Evolutionary conservation across 2,797 vertebrate genomes (phyloP), one percentile per base, ranked within the genome.

Genomic region (Xiphophorus birchmanni): DNA sequence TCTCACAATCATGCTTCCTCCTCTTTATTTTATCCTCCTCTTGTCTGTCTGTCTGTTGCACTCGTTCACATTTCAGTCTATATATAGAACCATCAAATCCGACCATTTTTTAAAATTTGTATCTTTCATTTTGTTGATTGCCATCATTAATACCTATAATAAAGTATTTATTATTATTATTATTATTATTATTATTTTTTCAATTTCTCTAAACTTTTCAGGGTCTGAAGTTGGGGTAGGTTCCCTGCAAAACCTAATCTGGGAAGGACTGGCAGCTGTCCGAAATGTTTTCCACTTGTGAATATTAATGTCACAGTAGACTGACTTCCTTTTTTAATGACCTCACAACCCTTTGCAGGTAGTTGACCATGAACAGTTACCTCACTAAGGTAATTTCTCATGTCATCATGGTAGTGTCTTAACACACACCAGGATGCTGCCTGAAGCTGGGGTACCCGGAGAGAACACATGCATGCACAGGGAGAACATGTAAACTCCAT

Each of bases 1-100:
- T 21, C 42, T 79, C 26, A 79, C 32, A 88, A 73, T 78, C 75
- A 81, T 63, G 15, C 48, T 23, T 80, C 74, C 72, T 47, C 45
- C 73, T 1, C 12, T 58, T 23, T 60, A 67, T 48, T 76, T 18
- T 58, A 40, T 79, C 29, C 56, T 54, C 5, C 1, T 35, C 37
- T 32, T 17, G 21, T 74, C 32, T n/a, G 15, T 73, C 32, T 78
- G 81, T 52, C 26, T 47, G 47, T 80, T 54, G 3, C 26, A n/a
- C 54, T 29, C 12, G 67, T 83, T n/a, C 1, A 26, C n/a, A 35
- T 63, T 63, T 63, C 58, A 63, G n/a, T 63, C 58, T 63, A 17
- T 60, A 15, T 32, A 35, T 32, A 32, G 5, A 32, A 6, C 58
- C 63, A 40, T 35, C 18, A 65, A 54, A 9, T 37, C 32, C 8